A percentile compares a stretch with the other conserved stretches of the same genome.
phyloP scores from a whole-genome alignment of 2,888 invertebrate species.

The Seladonia tumulorum region DNA sequence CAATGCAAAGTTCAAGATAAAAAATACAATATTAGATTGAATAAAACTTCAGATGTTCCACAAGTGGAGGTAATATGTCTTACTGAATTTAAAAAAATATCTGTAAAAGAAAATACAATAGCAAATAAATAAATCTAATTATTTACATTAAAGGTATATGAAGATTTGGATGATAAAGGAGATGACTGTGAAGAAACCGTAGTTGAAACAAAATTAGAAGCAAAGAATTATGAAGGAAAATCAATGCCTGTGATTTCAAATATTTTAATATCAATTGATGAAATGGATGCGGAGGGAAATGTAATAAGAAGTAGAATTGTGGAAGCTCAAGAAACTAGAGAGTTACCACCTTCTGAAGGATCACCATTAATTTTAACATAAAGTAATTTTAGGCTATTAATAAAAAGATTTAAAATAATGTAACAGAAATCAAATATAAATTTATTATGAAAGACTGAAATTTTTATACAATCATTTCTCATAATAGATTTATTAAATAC shows the following conservation, averaged over 20 bases:
- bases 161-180: conserved; percentile 42
- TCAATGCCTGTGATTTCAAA: conserved; percentile 80
- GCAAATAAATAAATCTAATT: not conserved
- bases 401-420: conserved; percentile 16
- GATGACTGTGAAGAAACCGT: conserved; percentile 27
- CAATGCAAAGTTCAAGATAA: conserved; percentile 62
- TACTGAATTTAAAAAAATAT: not conserved
- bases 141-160: conserved; percentile 47
- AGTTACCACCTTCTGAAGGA: conserved; percentile 78
- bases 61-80: conserved; percentile 76
- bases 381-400: not conserved
- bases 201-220: not conserved
- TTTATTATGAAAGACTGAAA: not conserved
- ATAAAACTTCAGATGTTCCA: conserved; percentile 47
- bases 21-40: conserved; percentile 73
- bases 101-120: not conserved
- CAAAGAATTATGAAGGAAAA: conserved; percentile 50
- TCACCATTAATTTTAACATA: conserved; percentile 78
- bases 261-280: conserved; percentile 88
- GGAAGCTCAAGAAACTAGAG: conserved; percentile 85
- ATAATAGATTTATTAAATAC: not conserved
- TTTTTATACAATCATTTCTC: not conserved
- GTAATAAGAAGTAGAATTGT: conserved; percentile 87
- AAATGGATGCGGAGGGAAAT: conserved; percentile 88
- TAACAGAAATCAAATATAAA: not conserved